Percentiles rank a stretch among this genome's conserved stretches.
These are phyloP conservation scores for Chamaetylas fuelleborni DNA, from an alignment of 2,113 vertebrate genomes.

Conservation along the genomic window DNA sequence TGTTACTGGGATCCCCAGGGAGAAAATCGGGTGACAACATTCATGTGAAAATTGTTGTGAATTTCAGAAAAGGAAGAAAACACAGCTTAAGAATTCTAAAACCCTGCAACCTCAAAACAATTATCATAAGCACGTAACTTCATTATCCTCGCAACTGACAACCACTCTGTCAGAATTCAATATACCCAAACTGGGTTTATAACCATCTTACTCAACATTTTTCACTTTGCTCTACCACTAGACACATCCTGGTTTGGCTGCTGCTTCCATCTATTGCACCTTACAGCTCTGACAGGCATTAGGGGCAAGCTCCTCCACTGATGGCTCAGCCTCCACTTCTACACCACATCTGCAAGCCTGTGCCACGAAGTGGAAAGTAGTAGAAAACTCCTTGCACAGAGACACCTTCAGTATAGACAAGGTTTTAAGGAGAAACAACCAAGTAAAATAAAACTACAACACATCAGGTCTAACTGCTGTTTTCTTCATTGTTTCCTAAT, in stretches of 20 bases:
- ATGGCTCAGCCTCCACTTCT: not conserved
- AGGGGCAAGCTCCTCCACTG: not conserved
- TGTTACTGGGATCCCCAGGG: not conserved
- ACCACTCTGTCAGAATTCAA: not conserved
- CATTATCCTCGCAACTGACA: not conserved
- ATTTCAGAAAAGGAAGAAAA: not conserved
- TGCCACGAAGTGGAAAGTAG: fast-evolving
- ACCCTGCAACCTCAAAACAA: not conserved
- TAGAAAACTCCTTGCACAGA: not conserved
- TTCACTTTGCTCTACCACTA: not conserved
- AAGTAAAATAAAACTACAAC: not conserved
- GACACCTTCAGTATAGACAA: not conserved
- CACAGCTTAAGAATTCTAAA: not conserved
- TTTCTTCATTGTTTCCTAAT: not conserved
- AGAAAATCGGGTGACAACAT: not conserved
- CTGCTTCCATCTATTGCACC: not conserved
- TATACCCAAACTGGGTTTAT: not conserved
- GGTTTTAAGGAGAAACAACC: not conserved
- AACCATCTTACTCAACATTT: not conserved
- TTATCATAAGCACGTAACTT: not conserved
- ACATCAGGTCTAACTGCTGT: not conserved
- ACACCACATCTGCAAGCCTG: not conserved
- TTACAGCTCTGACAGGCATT: not conserved
- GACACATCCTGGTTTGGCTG: not conserved
- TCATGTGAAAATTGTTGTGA: not conserved